A percentile compares a stretch with the other conserved stretches of the same genome.
Evolutionary conservation across 2,113 vertebrate species (phyloP).

Genomic region (Lycaon pictus): DNA sequence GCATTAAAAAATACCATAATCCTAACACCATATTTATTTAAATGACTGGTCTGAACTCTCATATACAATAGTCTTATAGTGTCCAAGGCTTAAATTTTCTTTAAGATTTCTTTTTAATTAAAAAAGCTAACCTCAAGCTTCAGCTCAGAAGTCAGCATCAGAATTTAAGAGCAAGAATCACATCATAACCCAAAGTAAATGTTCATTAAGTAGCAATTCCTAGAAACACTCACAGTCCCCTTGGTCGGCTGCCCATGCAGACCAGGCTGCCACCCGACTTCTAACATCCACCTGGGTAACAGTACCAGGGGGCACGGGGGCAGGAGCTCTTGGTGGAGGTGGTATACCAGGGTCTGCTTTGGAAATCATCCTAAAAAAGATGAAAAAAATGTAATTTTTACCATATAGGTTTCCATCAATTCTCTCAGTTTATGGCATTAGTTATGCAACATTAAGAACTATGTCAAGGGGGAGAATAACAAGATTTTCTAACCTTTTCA

Average conservation of each 20-base stretch:
- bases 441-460: neutral
- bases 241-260: slow-evolving; percentile 92
- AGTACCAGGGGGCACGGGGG: slow-evolving; percentile 90
- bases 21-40: neutral
- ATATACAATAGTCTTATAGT: neutral
- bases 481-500: neutral
- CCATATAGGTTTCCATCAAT: neutral
- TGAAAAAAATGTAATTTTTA: neutral
- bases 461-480: neutral
- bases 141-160: neutral
- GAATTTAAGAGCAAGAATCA: neutral
- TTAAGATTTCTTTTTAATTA: slow-evolving; percentile 19
- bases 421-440: neutral
- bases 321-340: slow-evolving; percentile 92
- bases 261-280: slow-evolving; percentile 94
- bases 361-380: slow-evolving; percentile 91
- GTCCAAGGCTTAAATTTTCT: neutral
- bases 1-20: neutral
- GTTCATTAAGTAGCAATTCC: neutral
- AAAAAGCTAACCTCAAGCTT: neutral
- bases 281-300: slow-evolving; percentile 91
- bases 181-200: neutral
- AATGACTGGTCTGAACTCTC: neutral
- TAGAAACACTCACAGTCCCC: slow-evolving; percentile 91
- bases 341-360: slow-evolving; percentile 93